Percentiles rank a stretch among this genome's conserved stretches.
phyloP scores from a whole-genome alignment of 1,140 invertebrate species.

The Pentalonia nigronervosa region DNA sequence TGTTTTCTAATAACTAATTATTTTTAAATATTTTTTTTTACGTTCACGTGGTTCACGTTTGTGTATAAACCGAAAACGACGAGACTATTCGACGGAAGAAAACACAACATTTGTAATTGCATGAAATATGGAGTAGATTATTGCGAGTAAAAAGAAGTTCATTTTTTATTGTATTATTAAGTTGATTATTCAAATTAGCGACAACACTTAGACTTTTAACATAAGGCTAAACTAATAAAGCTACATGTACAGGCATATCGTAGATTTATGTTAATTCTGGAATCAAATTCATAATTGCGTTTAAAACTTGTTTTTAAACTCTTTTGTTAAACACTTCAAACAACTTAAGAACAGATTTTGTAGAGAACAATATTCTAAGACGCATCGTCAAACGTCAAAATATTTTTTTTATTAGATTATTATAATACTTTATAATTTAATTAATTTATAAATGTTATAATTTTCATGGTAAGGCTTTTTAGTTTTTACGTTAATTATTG shows the following conservation, averaged over 20 bases:
- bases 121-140: neutral
- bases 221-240: neutral
- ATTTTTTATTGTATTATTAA: neutral
- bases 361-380: neutral
- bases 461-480: neutral
- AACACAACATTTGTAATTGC: neutral
- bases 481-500: neutral
- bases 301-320: constrained; percentile 15
- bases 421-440: neutral
- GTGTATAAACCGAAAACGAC: neutral
- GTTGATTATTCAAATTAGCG: neutral
- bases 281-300: neutral
- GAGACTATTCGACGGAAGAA: neutral
- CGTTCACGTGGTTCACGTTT: too few species aligned
- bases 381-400: neutral
- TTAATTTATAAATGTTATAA: neutral
- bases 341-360: constrained; percentile 2
- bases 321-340: neutral
- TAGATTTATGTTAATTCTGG: neutral
- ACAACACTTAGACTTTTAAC: neutral
- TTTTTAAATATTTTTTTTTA: too few species aligned
- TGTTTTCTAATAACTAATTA: too few species aligned
- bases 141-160: neutral
- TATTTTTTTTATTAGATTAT: constrained; percentile 4
- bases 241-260: neutral